Conservation (phyloP, 1,140 invertebrate genomes). For the Pachyrhynchus sulphureomaculatus region DNA sequence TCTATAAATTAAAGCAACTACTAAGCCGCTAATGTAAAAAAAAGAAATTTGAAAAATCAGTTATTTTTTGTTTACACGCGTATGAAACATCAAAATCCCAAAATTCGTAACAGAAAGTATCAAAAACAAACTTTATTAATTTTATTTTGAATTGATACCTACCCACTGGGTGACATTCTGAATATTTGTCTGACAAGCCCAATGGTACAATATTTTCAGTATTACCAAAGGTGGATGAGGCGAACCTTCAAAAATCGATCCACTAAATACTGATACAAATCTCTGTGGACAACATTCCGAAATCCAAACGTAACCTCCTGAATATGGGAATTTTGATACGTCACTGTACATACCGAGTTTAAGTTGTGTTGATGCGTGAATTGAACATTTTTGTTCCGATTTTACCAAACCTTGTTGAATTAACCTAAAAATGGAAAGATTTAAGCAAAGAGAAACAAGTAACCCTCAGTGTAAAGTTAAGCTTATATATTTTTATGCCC, state of each 20-base stretch:
- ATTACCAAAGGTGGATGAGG: conserved; percentile 77
- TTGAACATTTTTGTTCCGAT: conserved; percentile 72
- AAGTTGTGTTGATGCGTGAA: conserved; percentile 65
- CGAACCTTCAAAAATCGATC: conserved; percentile 82
- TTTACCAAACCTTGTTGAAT: conserved; percentile 79
- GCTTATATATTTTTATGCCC: too few species aligned
- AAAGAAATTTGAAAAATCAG: too few species aligned
- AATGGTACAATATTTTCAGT: conserved; percentile 85
- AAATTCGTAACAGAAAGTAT: too few species aligned
- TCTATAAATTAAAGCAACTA: too few species aligned
- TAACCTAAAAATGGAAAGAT: conserved; percentile 51
- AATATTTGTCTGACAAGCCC: conserved; percentile 85
- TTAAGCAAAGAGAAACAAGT: neutral
- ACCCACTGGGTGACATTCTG: conserved; percentile 84
- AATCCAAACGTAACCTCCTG: conserved; percentile 88
- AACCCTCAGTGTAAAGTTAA: too few species aligned
- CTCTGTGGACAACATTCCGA: conserved; percentile 78
- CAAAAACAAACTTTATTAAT: too few species aligned
- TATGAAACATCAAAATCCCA: too few species aligned
- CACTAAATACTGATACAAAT: conserved; percentile 82
- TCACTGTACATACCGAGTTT: conserved; percentile 84
- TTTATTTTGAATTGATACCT: too few species aligned
- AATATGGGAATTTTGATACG: conserved; percentile 78
- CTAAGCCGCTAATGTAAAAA: too few species aligned
- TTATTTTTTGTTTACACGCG: too few species aligned